These are phyloP conservation scores for Archips xylosteana DNA, from an alignment of 2,888 invertebrate genomes.

Conservation along the genomic window DNA sequence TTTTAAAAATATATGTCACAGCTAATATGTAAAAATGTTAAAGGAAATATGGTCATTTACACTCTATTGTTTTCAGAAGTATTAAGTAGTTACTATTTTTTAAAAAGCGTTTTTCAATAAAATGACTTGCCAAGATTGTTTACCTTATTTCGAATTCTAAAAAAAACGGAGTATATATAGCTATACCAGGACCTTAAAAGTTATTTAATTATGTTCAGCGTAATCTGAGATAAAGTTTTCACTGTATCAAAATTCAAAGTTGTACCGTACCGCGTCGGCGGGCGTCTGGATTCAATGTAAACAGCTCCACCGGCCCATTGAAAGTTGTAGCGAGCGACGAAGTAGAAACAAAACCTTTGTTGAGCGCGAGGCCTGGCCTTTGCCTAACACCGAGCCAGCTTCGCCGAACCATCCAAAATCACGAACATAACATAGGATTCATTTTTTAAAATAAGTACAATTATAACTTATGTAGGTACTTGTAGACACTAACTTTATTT, in stretches of 20 bases:
- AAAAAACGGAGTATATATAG: no score
- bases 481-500: no score
- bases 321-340: slow-evolving; percentile 12
- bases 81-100: no score
- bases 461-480: no score
- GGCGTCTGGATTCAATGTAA: slow-evolving; percentile 7
- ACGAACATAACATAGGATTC: neutral
- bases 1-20: no score
- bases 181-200: neutral
- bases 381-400: neutral
- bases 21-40: no score
- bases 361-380: slow-evolving; percentile 1
- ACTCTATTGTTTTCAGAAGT: no score
- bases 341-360: slow-evolving; percentile 14
- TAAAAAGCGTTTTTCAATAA: no score
- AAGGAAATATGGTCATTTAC: no score
- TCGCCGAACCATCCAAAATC: neutral
- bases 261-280: slow-evolving; percentile 9
- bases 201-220: slow-evolving; percentile 3
- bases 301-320: slow-evolving; percentile 4
- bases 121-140: no score
- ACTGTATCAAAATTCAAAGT: neutral
- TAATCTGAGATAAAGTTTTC: slow-evolving; percentile 10
- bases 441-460: no score
- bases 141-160: no score